Evolutionary conservation across 2,113 vertebrate species (phyloP).

Genomic region (Nerophis ophidion): DNA sequence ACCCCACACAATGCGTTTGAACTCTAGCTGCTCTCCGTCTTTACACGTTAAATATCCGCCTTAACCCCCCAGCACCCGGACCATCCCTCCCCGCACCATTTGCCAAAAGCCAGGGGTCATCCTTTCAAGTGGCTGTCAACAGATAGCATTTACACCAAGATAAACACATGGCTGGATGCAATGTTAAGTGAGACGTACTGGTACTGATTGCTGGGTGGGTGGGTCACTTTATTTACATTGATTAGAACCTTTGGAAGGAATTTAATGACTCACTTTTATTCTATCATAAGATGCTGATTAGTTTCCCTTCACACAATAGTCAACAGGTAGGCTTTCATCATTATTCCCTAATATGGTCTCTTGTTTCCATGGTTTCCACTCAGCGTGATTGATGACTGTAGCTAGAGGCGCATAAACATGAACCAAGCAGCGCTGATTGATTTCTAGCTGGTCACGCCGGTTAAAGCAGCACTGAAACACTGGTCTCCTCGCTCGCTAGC

Average conservation of each 20-base stretch:
- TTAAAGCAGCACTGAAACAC: slow-evolving; percentile 50
- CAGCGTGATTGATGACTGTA: slow-evolving; percentile 64
- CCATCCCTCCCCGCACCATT: slow-evolving; percentile 20
- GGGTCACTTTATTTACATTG: slow-evolving; percentile 24
- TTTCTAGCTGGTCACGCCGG: slow-evolving; percentile 55
- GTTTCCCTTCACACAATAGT: slow-evolving; percentile 50
- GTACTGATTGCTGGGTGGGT: slow-evolving; percentile 29
- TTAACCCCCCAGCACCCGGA: slow-evolving; percentile 10
- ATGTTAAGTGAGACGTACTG: slow-evolving; percentile 66
- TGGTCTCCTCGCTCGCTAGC: slow-evolving; percentile 39
- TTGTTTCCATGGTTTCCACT: slow-evolving; percentile 57
- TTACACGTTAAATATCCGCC: slow-evolving; percentile 46
- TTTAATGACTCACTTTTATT: slow-evolving; percentile 43
- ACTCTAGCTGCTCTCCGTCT: slow-evolving; percentile 64
- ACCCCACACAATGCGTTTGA: slow-evolving; percentile 68
- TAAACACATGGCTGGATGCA: slow-evolving; percentile 61
- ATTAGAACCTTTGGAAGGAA: slow-evolving; percentile 18
- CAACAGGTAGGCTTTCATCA: slow-evolving; percentile 59
- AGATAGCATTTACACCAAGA: slow-evolving; percentile 65
- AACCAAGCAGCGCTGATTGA: slow-evolving; percentile 66
- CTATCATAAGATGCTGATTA: slow-evolving; percentile 41
- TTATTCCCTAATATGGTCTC: slow-evolving; percentile 30
- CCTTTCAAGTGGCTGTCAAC: slow-evolving; percentile 77
- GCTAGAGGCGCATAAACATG: slow-evolving; percentile 66
- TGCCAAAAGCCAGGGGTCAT: slow-evolving; percentile 51